Percentiles rank a stretch among this genome's conserved stretches.
phyloP scores from a whole-genome alignment of 1,140 invertebrate species.

The Brachionus paranguensis region DNA sequence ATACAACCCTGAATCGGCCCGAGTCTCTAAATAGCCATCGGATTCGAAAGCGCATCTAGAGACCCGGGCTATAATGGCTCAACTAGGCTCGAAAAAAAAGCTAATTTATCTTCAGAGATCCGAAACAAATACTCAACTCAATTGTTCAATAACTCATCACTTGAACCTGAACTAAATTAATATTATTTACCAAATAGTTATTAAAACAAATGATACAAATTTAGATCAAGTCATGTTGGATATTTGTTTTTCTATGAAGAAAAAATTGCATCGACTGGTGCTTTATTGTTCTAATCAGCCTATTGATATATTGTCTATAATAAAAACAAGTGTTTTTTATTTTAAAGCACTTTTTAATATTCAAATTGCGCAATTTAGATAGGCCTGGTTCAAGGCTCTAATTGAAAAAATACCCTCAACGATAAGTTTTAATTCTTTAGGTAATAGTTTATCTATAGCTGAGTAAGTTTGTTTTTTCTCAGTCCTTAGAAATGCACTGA shows the following conservation, averaged over 20 bases:
- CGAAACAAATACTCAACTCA: neutral
- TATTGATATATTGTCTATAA: neutral
- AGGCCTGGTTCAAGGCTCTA: neutral
- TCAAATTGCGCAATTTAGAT: neutral
- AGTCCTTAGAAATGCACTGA: too few relatives aligned
- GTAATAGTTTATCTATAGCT: neutral
- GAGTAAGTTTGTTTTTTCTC: neutral
- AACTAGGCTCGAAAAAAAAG: neutral
- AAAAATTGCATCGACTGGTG: neutral
- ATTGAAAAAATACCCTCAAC: constrained; percentile 9
- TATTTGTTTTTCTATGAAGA: neutral
- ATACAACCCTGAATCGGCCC: neutral
- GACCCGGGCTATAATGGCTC: neutral
- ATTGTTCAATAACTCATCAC: constrained; percentile 13
- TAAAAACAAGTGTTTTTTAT: constrained; percentile 6
- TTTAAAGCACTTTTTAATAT: neutral
- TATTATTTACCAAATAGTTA: neutral
- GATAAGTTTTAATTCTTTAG: neutral
- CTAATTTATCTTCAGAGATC: neutral
- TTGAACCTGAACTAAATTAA: neutral
- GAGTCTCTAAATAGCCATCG: neutral
- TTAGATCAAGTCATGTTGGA: constrained; percentile 1
- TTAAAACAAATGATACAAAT: constrained; percentile 8
- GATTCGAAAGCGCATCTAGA: neutral
- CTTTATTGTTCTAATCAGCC: neutral